Evolutionary conservation across 2,113 vertebrate species (phyloP), one percentile per base, ranked within the genome.

Genomic region (Columba janthina): DNA sequence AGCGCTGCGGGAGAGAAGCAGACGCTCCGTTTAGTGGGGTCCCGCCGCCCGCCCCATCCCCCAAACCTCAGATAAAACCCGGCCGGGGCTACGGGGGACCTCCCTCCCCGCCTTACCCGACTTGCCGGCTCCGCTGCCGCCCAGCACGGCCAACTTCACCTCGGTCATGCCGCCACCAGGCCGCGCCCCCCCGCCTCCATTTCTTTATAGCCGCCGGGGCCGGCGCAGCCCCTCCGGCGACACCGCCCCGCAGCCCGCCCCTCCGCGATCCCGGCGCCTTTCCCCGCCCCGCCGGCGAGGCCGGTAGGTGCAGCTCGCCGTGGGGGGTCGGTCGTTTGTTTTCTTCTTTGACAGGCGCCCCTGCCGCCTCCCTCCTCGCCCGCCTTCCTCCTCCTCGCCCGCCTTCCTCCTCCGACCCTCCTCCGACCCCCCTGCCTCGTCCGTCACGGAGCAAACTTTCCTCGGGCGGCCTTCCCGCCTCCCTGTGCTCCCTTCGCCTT

Each of bases 141-240:
- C 99, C 90, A 99, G 87, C 64, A 99, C 97, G 1, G 98, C 98
- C 32, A 99, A 74, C 96, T 98, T 99, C 48, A 98, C 96, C 15
- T 98, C 98, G 40, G 96, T 94, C 98, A 99, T 99, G 2, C 61
- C 36, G 11, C 66, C 38, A 5, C 56, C 22, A 1, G 10, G 8
- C 26, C 36, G 5, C 26, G 11, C 12, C 18, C 15, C 8, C 4
- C 56, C 3, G 9, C 61, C 57, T 4, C 53, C 22, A 15, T 13
- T 6, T 25, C 60, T 85, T 90, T 94, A 88, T 90, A 88, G n/a
- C 42, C 34, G 22, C 67, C 28, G 4, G 44, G 38, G 38, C n/a
- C 9, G 24, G 64, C 25, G 3, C 21, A 16, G 64, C 69, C 60
- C 46, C 76, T 16, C 38, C 17, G 51, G 53, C 70, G 36, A 56